phyloP scores from a whole-genome alignment of 2,888 invertebrate species.

The Drosophila fungiperda region DNA sequence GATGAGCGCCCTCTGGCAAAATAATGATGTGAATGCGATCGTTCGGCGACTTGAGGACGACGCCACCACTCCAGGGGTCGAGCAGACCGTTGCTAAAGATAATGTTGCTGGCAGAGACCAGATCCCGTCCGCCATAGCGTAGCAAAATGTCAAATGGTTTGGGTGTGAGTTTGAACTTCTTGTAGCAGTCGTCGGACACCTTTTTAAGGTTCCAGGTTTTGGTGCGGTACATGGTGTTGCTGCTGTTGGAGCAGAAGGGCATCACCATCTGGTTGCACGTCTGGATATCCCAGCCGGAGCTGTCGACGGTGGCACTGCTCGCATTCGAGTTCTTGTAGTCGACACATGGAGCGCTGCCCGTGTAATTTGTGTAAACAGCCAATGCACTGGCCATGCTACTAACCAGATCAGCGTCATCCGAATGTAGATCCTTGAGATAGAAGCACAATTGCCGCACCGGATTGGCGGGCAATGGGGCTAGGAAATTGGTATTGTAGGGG shows the following conservation, averaged over 20 bases:
- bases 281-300: conserved; percentile 91
- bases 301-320: conserved; percentile 84
- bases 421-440: conserved; percentile 84
- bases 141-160: conserved; percentile 88
- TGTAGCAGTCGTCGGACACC: conserved; percentile 89
- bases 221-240: conserved; percentile 93
- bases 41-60: conserved; percentile 90
- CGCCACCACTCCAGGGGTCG: conserved; percentile 96
- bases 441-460: conserved; percentile 90
- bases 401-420: conserved; percentile 48
- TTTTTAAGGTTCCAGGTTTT: conserved; percentile 89
- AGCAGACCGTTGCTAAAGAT: conserved; percentile 93
- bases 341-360: conserved; percentile 90
- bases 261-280: conserved; percentile 98
- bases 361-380: conserved; percentile 92
- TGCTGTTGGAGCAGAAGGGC: conserved; percentile 94
- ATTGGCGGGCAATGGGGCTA: conserved; percentile 92
- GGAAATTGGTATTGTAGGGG: conserved; percentile 94
- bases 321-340: conserved; percentile 89
- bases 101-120: conserved; percentile 89
- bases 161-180: conserved; percentile 89
- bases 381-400: conserved; percentile 89
- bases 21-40: conserved; percentile 89
- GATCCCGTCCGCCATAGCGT: conserved; percentile 92
- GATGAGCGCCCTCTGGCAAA: conserved; percentile 94